Base-by-base conservation (phyloP, 2,113 vertebrate species). In the Acinonyx jubatus region DNA sequence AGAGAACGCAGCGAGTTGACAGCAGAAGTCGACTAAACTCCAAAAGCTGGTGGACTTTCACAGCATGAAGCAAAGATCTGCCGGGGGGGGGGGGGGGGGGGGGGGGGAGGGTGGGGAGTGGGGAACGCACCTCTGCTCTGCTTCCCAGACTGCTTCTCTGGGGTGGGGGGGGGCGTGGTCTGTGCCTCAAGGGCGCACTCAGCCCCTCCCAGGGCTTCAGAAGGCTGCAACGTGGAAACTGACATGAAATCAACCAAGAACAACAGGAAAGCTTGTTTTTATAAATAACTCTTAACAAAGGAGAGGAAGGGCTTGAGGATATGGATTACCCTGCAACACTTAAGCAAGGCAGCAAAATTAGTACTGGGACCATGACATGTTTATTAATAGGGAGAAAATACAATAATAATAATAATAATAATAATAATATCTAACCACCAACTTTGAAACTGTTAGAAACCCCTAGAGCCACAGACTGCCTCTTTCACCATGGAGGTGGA, bases 151-250 rank as follows among this genome's bases (percentile, higher is more conserved):
- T 0, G 14, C 55, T 19, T n/a, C 80, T 48, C 36, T 1, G 3
- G 31, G 2, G 10, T 45, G 45, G 0, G 0, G 19, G 55, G 55
- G 7, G 7, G 16, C n/a, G n/a, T 1, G 4, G 57, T 13, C 33
- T 38, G 7, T 19, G 7, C 36, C 3, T 6, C 7, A 7, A 7
- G 6, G 48, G 9, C 10, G 2, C 5, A 11, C n/a, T n/a, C 4
- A 14, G 0, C 12, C n/a, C 25, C 38, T 36, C 16, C 23, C 31
- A 18, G 13, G 31, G 15, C 1, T 14, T 25, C 36, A 50, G 27
- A 31, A 14, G 29, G 29, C n/a, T n/a, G n/a, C n/a, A n/a, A n/a
- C n/a, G n/a, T n/a, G 7, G 15, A 41, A 36, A 36, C 23, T 16
- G 69, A 50, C 12, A 16, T 23, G 3, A 18, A 68, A n/a, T 57